A percentile compares a stretch with the other conserved stretches of the same genome.
Evolutionary conservation across 2,797 vertebrate genomes (phyloP).

Genomic region (Uromys caudimaculatus): DNA sequence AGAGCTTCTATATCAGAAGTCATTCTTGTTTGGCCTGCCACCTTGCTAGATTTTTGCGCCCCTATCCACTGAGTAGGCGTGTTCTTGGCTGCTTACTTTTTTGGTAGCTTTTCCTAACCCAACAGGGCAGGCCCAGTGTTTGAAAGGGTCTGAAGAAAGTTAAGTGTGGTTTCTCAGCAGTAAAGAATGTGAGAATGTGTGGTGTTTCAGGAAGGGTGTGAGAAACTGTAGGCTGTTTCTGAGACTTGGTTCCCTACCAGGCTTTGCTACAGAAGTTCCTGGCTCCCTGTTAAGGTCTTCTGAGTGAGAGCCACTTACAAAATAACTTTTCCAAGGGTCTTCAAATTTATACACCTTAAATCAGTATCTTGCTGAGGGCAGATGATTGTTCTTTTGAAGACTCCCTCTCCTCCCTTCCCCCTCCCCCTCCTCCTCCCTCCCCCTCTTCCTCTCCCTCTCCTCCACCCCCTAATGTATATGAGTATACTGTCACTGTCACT

Average conservation of each 20-base stretch:
- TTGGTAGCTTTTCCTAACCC: not conserved
- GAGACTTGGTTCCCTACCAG: not conserved
- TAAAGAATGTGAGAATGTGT: not conserved
- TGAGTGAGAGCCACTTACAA: slow-evolving; percentile 2
- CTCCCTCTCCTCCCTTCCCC: not conserved
- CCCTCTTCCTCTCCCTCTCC: no score
- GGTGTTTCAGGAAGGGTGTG: not conserved
- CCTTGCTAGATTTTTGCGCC: not conserved
- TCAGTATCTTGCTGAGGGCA: not conserved
- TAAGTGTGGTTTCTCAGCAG: not conserved
- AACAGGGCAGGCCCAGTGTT: not conserved
- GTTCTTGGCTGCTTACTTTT: not conserved
- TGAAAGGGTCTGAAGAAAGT: not conserved
- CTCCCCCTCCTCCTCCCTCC: no score
- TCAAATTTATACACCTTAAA: not conserved
- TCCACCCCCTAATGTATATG: no score
- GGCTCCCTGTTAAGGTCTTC: not conserved
- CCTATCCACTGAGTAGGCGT: not conserved
- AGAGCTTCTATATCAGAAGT: not conserved
- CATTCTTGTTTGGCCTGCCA: not conserved
- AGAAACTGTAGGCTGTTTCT: not conserved
- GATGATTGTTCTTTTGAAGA: not conserved
- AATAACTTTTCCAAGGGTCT: not conserved
- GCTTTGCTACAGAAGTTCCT: not conserved
- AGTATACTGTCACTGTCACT: no score